These are phyloP conservation scores for Centropus bengalensis DNA, from an alignment of 2,113 vertebrate species.

Conservation along the genomic window DNA sequence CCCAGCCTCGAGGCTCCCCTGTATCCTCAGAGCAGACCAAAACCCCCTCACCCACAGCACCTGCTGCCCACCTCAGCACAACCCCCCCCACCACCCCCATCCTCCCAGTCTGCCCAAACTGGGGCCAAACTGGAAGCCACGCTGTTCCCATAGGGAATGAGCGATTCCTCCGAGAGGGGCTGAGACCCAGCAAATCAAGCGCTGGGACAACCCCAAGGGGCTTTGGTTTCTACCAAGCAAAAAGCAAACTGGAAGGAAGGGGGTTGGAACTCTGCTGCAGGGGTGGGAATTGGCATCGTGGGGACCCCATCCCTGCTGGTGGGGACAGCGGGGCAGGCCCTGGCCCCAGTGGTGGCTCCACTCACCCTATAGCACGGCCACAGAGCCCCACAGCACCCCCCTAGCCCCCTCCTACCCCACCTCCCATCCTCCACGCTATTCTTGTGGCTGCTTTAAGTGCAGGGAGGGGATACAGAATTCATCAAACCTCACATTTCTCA, in stretches of 20 bases:
- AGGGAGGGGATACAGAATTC: constrained; percentile 27
- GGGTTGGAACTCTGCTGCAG: neutral
- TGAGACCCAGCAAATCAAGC: neutral
- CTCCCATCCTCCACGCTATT: neutral
- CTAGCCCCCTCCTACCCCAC: neutral
- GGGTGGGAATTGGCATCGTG: accelerated
- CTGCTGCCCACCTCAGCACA: neutral
- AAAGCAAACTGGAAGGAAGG: neutral
- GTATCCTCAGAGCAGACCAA: accelerated
- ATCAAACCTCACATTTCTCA: neutral
- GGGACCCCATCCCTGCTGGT: neutral
- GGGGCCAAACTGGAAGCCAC: neutral
- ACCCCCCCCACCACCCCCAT: neutral
- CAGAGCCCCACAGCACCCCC: neutral
- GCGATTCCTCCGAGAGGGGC: neutral
- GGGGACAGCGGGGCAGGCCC: neutral
- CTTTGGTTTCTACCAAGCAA: neutral
- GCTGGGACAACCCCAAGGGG: neutral
- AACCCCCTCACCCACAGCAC: neutral
- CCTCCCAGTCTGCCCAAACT: neutral
- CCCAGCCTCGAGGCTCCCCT: accelerated
- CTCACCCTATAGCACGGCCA: neutral
- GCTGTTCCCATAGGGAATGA: neutral
- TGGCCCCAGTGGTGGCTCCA: neutral
- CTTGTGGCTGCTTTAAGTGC: neutral